Evolutionary conservation across 2,113 vertebrate species (phyloP).

Genomic region (Girardinichthys multiradiatus): DNA sequence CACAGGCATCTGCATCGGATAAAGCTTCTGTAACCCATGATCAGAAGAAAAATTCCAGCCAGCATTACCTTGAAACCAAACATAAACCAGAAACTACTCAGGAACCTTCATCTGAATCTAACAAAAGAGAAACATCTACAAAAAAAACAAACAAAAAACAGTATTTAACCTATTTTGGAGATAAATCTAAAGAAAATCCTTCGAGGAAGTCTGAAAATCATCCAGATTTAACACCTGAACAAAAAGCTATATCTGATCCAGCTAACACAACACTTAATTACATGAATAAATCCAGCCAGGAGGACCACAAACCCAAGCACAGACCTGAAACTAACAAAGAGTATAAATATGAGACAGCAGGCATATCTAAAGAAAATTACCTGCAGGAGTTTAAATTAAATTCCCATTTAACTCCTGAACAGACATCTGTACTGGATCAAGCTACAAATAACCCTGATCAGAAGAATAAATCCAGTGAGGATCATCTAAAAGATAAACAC

Average conservation of each 20-base stretch:
- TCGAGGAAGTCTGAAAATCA: no score
- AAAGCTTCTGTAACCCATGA: neutral
- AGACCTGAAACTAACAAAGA: neutral
- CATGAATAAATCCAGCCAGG: neutral
- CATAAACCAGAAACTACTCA: neutral
- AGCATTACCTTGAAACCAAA: neutral
- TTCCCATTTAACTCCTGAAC: slow-evolving; percentile 17
- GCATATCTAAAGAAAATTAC: neutral
- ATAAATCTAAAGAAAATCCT: neutral
- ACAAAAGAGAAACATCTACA: neutral
- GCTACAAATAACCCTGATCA: neutral
- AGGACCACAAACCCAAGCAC: neutral
- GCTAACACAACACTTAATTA: neutral
- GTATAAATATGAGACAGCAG: neutral
- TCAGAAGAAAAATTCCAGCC: neutral
- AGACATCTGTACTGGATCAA: slow-evolving; percentile 1
- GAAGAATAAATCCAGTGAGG: slow-evolving; percentile 18
- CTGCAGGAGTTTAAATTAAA: slow-evolving; percentile 1
- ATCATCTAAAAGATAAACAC: neutral
- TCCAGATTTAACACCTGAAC: slow-evolving; percentile 7
- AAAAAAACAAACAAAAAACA: slow-evolving; percentile 4
- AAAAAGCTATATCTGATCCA: neutral
- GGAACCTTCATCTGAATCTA: neutral
- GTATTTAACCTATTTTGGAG: neutral
- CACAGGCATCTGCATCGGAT: slow-evolving; percentile 5